A percentile compares a stretch with the other conserved stretches of the same genome.
Conservation (phyloP, 2,888 invertebrate species). For the Tenthredo scrophulariae region DNA sequence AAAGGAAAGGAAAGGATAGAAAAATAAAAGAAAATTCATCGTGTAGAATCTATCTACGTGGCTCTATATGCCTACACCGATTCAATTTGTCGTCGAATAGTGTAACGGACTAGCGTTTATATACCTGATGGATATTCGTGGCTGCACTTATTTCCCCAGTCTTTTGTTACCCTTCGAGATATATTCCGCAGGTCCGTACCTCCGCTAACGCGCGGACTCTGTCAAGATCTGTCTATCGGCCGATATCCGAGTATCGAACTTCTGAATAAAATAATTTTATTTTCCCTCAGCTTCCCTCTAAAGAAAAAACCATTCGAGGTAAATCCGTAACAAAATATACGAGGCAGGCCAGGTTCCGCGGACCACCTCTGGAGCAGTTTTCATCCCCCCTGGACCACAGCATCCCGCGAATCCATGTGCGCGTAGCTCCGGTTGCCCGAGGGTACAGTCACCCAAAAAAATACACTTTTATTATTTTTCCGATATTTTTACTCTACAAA, state of each 20-base stretch:
- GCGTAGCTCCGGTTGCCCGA: conserved; percentile 27
- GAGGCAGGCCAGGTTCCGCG: conserved; percentile 46
- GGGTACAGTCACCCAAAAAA: conserved; percentile 49
- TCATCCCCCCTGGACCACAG: conserved; percentile 41
- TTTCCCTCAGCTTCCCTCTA: conserved; percentile 58
- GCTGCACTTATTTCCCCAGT: not conserved
- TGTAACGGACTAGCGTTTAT: not conserved
- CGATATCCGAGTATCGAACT: conserved; percentile 60
- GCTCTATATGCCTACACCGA: not conserved
- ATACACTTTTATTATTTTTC: conserved; percentile 67
- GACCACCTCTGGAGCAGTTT: conserved; percentile 42
- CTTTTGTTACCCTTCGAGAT: not conserved
- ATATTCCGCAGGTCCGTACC: not conserved
- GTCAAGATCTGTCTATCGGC: conserved; percentile 41
- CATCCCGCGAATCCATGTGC: conserved; percentile 41
- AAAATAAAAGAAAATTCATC: not conserved
- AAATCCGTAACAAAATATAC: conserved; percentile 65
- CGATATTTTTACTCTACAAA: conserved; percentile 59
- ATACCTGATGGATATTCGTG: not conserved
- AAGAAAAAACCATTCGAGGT: conserved; percentile 56
- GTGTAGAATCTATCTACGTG: not conserved
- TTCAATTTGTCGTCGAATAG: conserved; percentile 5
- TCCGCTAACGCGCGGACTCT: not conserved
- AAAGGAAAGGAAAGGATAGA: not conserved
- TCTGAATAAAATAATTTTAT: conserved; percentile 66